Evolutionary conservation across 2,113 vertebrate species (phyloP), one percentile per base, ranked within the genome.

Genomic region (Dinomys branickii): DNA sequence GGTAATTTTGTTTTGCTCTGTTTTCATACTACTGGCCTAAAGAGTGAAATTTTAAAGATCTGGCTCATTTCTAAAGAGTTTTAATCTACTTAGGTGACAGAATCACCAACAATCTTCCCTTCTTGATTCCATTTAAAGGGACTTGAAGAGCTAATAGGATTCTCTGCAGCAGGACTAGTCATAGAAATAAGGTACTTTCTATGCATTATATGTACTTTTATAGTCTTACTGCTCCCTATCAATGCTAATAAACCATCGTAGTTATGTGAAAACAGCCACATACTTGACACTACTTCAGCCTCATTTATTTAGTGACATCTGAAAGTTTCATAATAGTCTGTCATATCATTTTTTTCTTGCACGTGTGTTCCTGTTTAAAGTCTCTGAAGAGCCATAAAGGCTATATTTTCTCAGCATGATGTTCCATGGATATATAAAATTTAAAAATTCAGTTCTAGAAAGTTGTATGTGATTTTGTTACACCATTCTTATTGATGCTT

Each of bases 171-270:
- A 88, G 41, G 91, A 44, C 56, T 67, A 88, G 54, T 77, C 88
- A 95, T 92, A 96, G 95, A 91, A 96, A 95, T 95, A 91, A 97
- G 78, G 65, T 77, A 81, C 33, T 92, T 96, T 97, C 91, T 96
- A 94, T 97, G 91, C 93, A 94, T 84, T 14, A 38, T 81, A 84
- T 82, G 19, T 71, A 92, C 50, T 81, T 93, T 87, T 58, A 92
- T 92, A 75, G 81, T 41, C n/a, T 94, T 90, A 58, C 41, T 63
- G 82, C 58, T 96, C 61, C 52, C 65, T 26, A 63, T 94, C 56
- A 92, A 2, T 90, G 91, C 30, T 96, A 94, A 97, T 90, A 75
- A 96, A 95, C 11, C 85, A 84, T 82, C 94, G 54, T 77, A 59
- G 58, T 94, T 95, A 38, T 35, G 9, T 88, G 35, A 95, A 92